Base-by-base conservation (phyloP, 1,140 invertebrate species). In the Drosophila azteca region DNA sequence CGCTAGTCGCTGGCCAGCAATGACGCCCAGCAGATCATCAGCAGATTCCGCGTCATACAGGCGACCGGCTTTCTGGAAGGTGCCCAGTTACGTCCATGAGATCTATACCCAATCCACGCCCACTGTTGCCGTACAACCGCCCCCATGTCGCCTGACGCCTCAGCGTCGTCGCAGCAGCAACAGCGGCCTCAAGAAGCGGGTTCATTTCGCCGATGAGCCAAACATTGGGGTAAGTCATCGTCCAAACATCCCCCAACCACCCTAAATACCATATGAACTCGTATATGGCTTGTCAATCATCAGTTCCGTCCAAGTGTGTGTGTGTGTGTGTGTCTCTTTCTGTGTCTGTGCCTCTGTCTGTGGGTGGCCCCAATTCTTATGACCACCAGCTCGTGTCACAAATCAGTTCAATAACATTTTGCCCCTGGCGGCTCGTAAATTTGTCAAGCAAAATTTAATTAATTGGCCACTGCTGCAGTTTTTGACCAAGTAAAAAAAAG, bases 31-130 rank as follows among this genome's bases (percentile, higher is more conserved):
- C 83, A 83, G 79, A 88, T 83, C 83, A 55, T 46, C 57, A 35
- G 44, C 57, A 35, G 44, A 50, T 41, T 44, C 31, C 43, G 64
- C 69, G 67, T 77, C 93, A 91, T 94, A 93, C 83, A 93, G 93
- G 82, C 92, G 94, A 76, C 94, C 94, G 60, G 92, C 94, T 45
- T 94, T 94, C 90, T 94, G 94, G 94, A 93, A 93, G 63, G 90
- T 93, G 58, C 93, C 93, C 9, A 92, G 93, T 68, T 93, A 93
- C 62, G 84, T 39, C 4, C 35, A 39, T 13, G 35, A 39, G 35
- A 39, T 39, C 35, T 39, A 39, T 1, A 13, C 35, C 4, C 35
- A 73, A 7, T 29, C 31, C 22, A 50, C 92, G 45, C 45, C 58
- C 22, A 65, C 24, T n/a, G 44, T 3, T 29, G 54, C 29, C 29